phyloP scores from a whole-genome alignment of 2,113 vertebrate genomes.

The Andinoacara biseriatus region DNA sequence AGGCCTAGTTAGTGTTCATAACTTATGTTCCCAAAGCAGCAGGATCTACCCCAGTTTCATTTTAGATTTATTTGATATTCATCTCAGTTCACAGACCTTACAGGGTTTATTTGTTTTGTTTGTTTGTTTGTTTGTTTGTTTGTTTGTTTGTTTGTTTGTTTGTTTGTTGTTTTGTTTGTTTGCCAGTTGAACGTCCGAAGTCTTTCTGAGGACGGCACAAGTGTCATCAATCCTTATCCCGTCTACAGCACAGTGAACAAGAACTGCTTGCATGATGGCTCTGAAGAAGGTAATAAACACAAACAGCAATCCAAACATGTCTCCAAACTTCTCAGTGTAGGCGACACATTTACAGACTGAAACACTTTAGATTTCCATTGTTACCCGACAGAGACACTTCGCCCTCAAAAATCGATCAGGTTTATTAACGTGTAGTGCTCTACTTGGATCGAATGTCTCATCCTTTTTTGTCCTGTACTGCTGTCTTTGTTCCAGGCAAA shows the following conservation, averaged over 20 bases:
- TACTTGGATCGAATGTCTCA: not conserved
- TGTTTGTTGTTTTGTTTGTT: not conserved
- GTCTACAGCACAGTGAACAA: slow-evolving; percentile 3
- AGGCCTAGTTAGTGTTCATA: not conserved
- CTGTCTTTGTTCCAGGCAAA: not conserved
- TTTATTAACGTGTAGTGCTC: not conserved
- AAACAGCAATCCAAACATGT: not conserved
- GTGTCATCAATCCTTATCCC: not conserved
- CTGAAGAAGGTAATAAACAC: not conserved
- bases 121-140: not conserved
- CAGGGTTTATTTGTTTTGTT: not conserved
- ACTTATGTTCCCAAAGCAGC: not conserved
- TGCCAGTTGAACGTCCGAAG: not conserved
- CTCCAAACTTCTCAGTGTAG: not conserved
- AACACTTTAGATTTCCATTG: not conserved
- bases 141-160: not conserved
- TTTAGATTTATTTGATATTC: not conserved
- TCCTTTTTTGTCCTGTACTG: not conserved
- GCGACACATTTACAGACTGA: not conserved
- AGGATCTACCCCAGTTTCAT: not conserved
- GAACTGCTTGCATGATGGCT: not conserved
- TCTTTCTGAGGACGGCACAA: not conserved
- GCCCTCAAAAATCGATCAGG: too few species aligned
- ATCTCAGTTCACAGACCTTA: too few species aligned
- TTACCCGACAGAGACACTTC: not conserved